Percentiles rank a stretch among this genome's conserved stretches.
phyloP scores from a whole-genome alignment of 2,113 vertebrate species.

The Cottus gobio region DNA sequence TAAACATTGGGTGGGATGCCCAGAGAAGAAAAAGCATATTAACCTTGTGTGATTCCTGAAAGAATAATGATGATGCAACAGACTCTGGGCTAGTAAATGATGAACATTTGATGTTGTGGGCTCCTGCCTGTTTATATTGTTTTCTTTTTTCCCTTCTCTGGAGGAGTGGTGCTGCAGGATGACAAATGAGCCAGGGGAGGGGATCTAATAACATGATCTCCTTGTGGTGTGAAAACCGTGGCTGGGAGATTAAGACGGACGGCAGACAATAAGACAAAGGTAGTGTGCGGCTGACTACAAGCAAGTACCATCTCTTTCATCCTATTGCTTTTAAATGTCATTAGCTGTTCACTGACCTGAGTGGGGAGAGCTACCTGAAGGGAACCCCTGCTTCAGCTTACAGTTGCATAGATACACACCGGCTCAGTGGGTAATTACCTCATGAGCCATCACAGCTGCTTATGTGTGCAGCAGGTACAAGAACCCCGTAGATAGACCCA shows the following conservation, averaged over 20 bases:
- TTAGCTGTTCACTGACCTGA: slow-evolving; percentile 78
- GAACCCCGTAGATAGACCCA: slow-evolving; percentile 49
- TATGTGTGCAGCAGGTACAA: slow-evolving; percentile 69
- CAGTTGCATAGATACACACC: slow-evolving; percentile 56
- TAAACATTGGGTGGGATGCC: slow-evolving; percentile 20
- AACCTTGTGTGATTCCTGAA: slow-evolving; percentile 46
- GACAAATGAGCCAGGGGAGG: slow-evolving; percentile 78
- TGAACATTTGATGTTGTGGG: slow-evolving; percentile 66
- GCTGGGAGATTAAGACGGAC: slow-evolving; percentile 77
- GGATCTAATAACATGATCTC: slow-evolving; percentile 81
- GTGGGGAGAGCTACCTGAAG: slow-evolving; percentile 68
- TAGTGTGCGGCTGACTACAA: slow-evolving; percentile 69
- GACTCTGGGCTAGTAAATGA: slow-evolving; percentile 61
- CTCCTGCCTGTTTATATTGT: slow-evolving; percentile 67
- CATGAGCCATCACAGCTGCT: slow-evolving; percentile 69
- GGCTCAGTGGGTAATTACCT: slow-evolving; percentile 77
- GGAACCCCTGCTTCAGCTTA: slow-evolving; percentile 71
- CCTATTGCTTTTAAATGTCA: slow-evolving; percentile 76
- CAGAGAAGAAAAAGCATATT: slow-evolving; percentile 29
- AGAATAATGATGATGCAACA: slow-evolving; percentile 40
- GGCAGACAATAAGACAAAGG: slow-evolving; percentile 78
- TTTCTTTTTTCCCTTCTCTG: slow-evolving; percentile 58
- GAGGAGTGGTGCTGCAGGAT: slow-evolving; percentile 72
- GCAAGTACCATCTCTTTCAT: slow-evolving; percentile 75
- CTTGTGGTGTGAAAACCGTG: slow-evolving; percentile 75